Evolutionary conservation across 2,888 invertebrate genomes (phyloP), one percentile per base, ranked within the genome.

Genomic region (Calephelis perditalis): DNA sequence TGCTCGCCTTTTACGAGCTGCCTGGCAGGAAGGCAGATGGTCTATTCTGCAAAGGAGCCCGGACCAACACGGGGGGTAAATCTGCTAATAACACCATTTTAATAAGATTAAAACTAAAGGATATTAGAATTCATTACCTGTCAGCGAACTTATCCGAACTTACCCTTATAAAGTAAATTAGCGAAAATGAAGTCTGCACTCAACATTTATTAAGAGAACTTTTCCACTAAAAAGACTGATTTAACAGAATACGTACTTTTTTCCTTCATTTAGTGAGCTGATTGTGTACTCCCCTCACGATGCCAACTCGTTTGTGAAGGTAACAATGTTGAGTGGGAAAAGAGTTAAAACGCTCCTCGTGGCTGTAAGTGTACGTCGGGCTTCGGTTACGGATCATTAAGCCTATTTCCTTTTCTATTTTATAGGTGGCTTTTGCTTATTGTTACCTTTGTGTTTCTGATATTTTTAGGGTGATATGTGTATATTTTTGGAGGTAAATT

Each of bases 301-400:
- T 70, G 74, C 75, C 69, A 69, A 70, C 82, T 83, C 84, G 85
- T 86, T 86, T 86, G 84, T 81, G 77, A 78, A 82, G 82, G 82
- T 84, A 87, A 85, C 88, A 86, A 81, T 81, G 84, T 84, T 82
- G 85, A 83, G 84, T 78, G 76, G 79, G 73, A 80, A 49, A 86
- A 84, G 81, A 84, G 86, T 86, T 84, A 82, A 86, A 83, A 82
- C 78, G 73, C 79, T 74, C 71, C 73, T 69, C 69, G 64, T 69
- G 72, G 71, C 73, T 74, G 77, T 65, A 62, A 70, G 70, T 70
- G 70, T 67, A 65, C 70, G 67, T 66, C 65, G 65, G 69, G 70
- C 66, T 70, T 71, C 65, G 69, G 68, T 71, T 70, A 68, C 72
- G 72, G 69, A 68, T 72, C 72, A 73, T 73, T 72, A 72, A 71